These are phyloP conservation scores for Tetragonula carbonaria DNA, from an alignment of 2,888 invertebrate species.

Conservation along the genomic window DNA sequence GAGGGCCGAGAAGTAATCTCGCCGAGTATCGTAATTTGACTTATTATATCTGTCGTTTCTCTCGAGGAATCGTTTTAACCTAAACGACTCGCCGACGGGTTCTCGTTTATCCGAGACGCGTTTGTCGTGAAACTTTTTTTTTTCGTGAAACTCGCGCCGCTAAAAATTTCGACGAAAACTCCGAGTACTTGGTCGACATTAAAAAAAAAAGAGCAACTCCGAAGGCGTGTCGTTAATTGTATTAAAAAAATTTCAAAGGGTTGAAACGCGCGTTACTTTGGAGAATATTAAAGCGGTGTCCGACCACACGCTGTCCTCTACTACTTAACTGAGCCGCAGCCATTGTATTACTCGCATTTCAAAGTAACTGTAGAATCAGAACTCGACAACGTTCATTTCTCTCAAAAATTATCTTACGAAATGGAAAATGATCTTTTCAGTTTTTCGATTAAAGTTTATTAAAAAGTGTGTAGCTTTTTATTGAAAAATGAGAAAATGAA, in stretches of 20 bases:
- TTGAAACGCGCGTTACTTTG: no score
- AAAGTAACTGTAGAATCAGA: neutral
- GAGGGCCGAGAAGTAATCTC: neutral
- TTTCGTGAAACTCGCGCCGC: neutral
- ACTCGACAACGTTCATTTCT: neutral
- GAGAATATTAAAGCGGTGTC: neutral
- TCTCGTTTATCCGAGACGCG: neutral
- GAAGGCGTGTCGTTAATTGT: neutral
- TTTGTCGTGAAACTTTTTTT: neutral
- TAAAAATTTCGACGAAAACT: neutral
- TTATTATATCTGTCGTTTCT: slow-evolving; percentile 20
- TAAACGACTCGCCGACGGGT: neutral
- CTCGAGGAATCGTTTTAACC: neutral
- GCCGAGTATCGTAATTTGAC: slow-evolving; percentile 7
- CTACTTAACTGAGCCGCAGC: neutral
- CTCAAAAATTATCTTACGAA: no score
- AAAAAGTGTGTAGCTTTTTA: no score
- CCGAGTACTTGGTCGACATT: neutral
- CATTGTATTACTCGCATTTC: no score
- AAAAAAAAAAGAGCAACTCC: neutral
- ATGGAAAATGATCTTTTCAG: no score
- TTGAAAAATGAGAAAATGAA: no score
- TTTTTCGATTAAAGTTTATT: no score
- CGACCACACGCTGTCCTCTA: neutral
- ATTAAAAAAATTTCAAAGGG: neutral